Evolutionary conservation across 2,797 vertebrate genomes (phyloP), one percentile per base, ranked within the genome.

Genomic region (Agapornis canus): DNA sequence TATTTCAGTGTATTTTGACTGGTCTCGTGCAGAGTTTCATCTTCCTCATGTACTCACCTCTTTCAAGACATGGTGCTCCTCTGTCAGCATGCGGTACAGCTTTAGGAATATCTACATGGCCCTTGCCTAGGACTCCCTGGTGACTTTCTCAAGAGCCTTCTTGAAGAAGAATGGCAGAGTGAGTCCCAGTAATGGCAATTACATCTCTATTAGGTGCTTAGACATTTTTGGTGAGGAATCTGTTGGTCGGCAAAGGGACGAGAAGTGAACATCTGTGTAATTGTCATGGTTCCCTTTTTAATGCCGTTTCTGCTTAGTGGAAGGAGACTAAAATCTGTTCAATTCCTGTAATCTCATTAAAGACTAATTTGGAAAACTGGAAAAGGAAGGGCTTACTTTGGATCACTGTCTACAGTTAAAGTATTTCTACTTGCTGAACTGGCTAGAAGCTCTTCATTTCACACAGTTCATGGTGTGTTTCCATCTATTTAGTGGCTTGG

Each of bases 281-380:
- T 79, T 84, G 63, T 88, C 35, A 8, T 31, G 12, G 9, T 91
- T 95, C 43, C 63, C 86, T 80, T 96, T 78, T 85, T 73, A 86
- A 71, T 37, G 48, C 29, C 0, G 0, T 43, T 94, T 77, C 65
- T 89, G 26, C 45, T 86, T 78, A 1, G 10, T 89, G 61, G 71
- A 45, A 79, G 54, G 60, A 86, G 54, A 86, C 63, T 88, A 64
- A 90, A 93, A 78, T 77, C 56, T 21, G 35, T 86, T 93, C 0
- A 7, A 89, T 86, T 92, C 37, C 42, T 10, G 2, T 89, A 75
- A 64, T 69, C 39, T 83, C 64, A 66, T 89, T 79, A 75, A 82
- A 91, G 43, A 48, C 39, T 84, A 31, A 81, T 89, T 68, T 76
- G 75, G 40, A 72, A 95, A 79, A 37, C 39, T 76, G 21, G 27